A percentile compares a stretch with the other conserved stretches of the same genome.
Evolutionary conservation across 2,113 vertebrate species (phyloP).

Genomic region (Ptilonorhynchus violaceus): DNA sequence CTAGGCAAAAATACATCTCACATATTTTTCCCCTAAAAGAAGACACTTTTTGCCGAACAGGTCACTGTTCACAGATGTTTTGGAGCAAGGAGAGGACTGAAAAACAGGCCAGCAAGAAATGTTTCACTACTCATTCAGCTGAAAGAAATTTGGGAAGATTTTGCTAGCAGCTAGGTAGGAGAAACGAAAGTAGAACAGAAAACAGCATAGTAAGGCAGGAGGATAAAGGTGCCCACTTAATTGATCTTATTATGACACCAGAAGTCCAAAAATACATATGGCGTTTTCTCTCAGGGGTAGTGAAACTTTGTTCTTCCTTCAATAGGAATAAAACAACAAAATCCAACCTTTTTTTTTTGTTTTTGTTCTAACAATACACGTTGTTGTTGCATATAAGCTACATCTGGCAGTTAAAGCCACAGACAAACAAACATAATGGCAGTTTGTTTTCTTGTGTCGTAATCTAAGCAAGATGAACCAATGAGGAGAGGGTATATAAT

Average conservation of each 20-base stretch:
- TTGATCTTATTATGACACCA: background rate
- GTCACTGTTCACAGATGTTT: background rate
- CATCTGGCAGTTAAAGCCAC: background rate
- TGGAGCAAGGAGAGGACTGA: background rate
- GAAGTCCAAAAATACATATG: background rate
- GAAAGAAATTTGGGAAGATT: background rate
- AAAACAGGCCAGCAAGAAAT: background rate
- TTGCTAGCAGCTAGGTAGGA: background rate
- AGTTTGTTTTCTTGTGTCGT: background rate
- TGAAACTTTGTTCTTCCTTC: background rate
- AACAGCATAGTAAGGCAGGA: background rate
- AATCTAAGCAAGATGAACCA: background rate
- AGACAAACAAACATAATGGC: background rate
- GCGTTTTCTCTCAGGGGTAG: background rate
- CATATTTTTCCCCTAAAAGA: background rate
- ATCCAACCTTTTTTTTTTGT: accelerated
- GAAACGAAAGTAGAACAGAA: background rate
- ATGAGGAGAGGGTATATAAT: background rate
- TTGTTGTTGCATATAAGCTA: background rate
- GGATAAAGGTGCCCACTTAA: background rate
- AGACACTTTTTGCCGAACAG: background rate
- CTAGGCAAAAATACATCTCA: background rate
- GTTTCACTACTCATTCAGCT: background rate
- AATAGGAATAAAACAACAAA: background rate
- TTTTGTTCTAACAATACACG: too few relatives aligned